Base-by-base conservation (phyloP, 2,113 vertebrate species). In the Pyrgilauda ruficollis region DNA sequence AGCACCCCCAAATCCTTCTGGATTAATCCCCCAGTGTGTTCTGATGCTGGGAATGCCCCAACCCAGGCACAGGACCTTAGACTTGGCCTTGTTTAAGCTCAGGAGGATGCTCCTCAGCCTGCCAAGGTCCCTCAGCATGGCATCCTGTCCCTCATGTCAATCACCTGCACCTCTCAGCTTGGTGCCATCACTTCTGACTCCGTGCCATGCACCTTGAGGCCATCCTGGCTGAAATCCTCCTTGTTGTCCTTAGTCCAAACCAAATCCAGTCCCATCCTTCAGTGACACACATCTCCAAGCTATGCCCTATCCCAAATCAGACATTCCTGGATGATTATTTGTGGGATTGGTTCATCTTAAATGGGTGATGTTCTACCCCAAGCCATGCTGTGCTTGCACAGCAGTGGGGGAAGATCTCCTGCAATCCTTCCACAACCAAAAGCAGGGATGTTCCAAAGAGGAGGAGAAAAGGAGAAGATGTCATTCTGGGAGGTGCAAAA, bases 321-420 rank as follows among this genome's bases (percentile, higher is more conserved):
- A 72, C 1, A 33, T 23, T 69, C 50, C 56, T 10, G 46, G 44
- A 8, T 11, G 17, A 53, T 84, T 24, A 44, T 59, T 35, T 30
- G 1, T 30, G 50, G 39, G 70, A 33, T 12, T 68, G 43, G 31
- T 16, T 78, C 39, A 31, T 15, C 37, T 47, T 49, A 77, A 9
- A 14, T 0, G 3, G 52, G 43, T 4, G 15, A 15, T 11, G 9
- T 2, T 31, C 43, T 3, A 3, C 13, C 76, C 23, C 39, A 43
- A 58, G 10, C 39, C 61, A 63, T 5, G 39, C 31, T 9, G 6
- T n/a, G 30, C 68, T 44, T 15, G 10, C 15, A 28, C 27, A 59
- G 62, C 69, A 44, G 10, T 11, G 23, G 31, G n/a, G 27, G 13
- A 31, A 75, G 26, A 55, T 1, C 3, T 14, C 13, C 10, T 15